Evolutionary conservation across 1,140 invertebrate species (phyloP), one percentile per base, ranked within the genome.

Genomic region (Philopotamus ludificatus): DNA sequence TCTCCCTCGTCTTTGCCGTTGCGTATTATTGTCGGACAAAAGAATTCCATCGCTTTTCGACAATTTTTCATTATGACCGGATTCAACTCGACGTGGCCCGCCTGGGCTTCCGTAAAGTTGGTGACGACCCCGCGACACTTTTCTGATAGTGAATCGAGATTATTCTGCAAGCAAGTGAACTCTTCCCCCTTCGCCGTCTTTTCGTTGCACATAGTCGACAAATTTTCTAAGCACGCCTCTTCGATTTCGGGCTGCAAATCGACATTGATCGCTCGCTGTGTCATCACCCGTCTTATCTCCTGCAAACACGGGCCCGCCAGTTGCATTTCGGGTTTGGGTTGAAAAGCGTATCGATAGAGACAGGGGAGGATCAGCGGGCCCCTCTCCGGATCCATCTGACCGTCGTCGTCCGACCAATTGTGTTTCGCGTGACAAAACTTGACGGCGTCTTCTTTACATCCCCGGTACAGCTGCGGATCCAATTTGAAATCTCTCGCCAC

Each of bases 171-270:
- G 77, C 97, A 99, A 45, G 88, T 75, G 81, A 98, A 91, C 82
- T 94, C 93, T 79, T 93, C 91, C 49, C 90, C 92, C 76, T 89
- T 90, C 58, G 86, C 86, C 21, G 88, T 90, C 76, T 92, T 89
- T 54, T 93, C 88, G 51, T 87, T 89, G 75, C 97, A 99, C 71
- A 86, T 84, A 55, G 83, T 82, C 0, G 90, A 88, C 1, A 99
- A 81, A 73, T 98, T 94, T 65, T 87, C 84, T 0, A 98, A 78
- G 74, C 97, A 99, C 39, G 83, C 83, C 72, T 92, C 88, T 80
- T 98, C 95, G 63, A 99, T 89, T 79, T 97, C 91, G 7, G 97
- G 96, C 69, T 95, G 87, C 3, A 99, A 82, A 75, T 98, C 91
- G 2, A 99, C 94, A 72, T 89, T 93, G 0, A 92, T 82, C 1